These are phyloP conservation scores for Pteronura brasiliensis DNA, from an alignment of 2,113 vertebrate species.

Conservation along the genomic window DNA sequence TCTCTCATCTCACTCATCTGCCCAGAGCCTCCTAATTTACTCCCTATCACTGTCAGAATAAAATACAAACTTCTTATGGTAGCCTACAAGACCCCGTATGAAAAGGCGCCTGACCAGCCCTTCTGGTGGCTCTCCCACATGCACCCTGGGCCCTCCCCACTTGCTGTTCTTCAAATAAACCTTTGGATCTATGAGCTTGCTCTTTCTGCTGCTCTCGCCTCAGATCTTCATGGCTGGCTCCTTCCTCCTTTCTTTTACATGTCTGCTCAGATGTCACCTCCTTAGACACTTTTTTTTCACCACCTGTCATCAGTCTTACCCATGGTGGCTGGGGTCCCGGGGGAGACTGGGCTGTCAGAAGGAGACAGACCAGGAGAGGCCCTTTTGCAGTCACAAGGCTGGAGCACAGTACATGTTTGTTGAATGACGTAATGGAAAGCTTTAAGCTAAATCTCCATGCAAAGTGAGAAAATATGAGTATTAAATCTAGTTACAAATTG, in stretches of 20 bases:
- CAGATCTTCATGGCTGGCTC: background rate
- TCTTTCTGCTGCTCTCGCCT: background rate
- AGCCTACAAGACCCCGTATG: background rate
- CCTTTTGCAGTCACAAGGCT: background rate
- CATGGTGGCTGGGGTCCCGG: background rate
- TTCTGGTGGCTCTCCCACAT: background rate
- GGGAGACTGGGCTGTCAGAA: background rate
- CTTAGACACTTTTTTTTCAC: background rate
- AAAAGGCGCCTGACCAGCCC: background rate
- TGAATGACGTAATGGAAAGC: background rate
- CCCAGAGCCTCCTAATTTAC: background rate
- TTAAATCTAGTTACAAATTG: background rate
- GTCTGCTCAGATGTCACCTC: background rate
- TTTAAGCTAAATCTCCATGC: background rate
- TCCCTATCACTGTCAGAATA: background rate
- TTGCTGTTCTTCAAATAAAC: background rate
- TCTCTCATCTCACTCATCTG: background rate
- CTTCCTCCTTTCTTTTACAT: background rate
- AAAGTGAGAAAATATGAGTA: constrained; percentile 8
- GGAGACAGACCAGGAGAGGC: background rate
- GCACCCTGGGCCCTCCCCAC: background rate
- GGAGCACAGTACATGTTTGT: background rate
- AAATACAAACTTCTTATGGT: background rate
- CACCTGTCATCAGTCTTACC: background rate
- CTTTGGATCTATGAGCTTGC: background rate